These are phyloP conservation scores for Rotaria macrura DNA, from an alignment of 2,888 invertebrate species.

Conservation along the genomic window DNA sequence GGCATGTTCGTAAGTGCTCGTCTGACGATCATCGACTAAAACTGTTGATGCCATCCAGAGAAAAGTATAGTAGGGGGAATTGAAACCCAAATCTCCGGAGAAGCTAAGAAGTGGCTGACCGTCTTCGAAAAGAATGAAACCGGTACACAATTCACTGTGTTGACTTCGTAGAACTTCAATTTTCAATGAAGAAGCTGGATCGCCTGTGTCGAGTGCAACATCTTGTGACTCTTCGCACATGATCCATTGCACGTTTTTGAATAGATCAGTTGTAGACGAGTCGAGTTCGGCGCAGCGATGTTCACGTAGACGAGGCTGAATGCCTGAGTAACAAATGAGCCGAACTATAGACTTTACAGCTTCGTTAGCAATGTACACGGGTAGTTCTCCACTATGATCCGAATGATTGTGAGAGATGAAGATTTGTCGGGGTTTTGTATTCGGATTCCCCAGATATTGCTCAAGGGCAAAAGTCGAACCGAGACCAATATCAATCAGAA, in stretches of 20 bases:
- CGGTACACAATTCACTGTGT: conserved; percentile 5
- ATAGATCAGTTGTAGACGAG: background rate
- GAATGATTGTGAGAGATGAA: conserved; percentile 10
- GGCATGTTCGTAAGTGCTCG: background rate
- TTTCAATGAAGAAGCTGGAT: background rate
- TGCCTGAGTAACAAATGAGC: background rate
- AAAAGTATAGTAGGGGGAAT: background rate
- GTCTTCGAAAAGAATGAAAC: background rate
- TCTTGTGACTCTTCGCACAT: background rate
- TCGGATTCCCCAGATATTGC: background rate
- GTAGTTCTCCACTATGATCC: background rate
- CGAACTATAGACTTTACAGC: background rate
- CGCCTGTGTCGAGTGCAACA: background rate
- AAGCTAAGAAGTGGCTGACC: background rate
- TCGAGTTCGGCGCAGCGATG: background rate
- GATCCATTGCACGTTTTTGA: background rate
- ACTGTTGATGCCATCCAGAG: background rate
- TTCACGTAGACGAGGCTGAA: background rate
- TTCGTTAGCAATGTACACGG: conserved; percentile 14
- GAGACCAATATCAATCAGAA: background rate
- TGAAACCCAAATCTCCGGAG: background rate
- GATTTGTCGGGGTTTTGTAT: background rate
- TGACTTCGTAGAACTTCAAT: background rate
- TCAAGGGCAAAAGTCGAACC: background rate
- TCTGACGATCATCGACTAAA: background rate